phyloP scores from a whole-genome alignment of 2,888 invertebrate genomes.

The Boloria selene region DNA sequence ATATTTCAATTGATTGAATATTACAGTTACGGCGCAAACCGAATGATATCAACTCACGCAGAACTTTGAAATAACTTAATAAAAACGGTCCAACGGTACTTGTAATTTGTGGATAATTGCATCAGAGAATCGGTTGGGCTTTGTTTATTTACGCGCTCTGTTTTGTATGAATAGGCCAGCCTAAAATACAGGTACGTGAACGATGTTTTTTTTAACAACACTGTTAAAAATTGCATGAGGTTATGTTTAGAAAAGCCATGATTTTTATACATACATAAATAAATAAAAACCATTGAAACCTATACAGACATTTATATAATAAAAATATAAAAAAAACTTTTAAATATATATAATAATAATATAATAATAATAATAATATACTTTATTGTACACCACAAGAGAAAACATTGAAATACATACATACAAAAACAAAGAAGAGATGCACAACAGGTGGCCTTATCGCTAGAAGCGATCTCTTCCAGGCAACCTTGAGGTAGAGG shows the following conservation, averaged over 20 bases:
- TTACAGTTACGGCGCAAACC: slow-evolving; percentile 26
- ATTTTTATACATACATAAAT: background rate
- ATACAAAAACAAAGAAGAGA: too few relatives aligned
- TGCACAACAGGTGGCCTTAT: too few relatives aligned
- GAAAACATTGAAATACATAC: too few relatives aligned
- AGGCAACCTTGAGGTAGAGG: too few relatives aligned
- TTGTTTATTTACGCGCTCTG: slow-evolving; percentile 8
- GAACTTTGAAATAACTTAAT: slow-evolving; percentile 37
- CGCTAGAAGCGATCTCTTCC: too few relatives aligned
- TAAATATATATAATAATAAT: too few relatives aligned
- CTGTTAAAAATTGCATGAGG: slow-evolving; percentile 1
- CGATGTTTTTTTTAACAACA: background rate
- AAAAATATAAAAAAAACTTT: too few relatives aligned
- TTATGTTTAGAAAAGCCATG: background rate
- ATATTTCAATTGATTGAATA: slow-evolving; percentile 30
- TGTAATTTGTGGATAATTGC: slow-evolving; percentile 35
- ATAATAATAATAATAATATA: too few relatives aligned
- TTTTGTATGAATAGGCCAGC: slow-evolving; percentile 1
- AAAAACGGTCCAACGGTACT: slow-evolving; percentile 31
- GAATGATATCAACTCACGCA: slow-evolving; percentile 31
- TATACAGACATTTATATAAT: background rate
- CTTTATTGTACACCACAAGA: too few relatives aligned
- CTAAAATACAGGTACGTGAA: background rate
- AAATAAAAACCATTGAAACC: background rate
- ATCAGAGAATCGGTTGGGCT: slow-evolving; percentile 24